Conservation (phyloP, 1,140 invertebrate species). For the Heterodera schachtii region DNA sequence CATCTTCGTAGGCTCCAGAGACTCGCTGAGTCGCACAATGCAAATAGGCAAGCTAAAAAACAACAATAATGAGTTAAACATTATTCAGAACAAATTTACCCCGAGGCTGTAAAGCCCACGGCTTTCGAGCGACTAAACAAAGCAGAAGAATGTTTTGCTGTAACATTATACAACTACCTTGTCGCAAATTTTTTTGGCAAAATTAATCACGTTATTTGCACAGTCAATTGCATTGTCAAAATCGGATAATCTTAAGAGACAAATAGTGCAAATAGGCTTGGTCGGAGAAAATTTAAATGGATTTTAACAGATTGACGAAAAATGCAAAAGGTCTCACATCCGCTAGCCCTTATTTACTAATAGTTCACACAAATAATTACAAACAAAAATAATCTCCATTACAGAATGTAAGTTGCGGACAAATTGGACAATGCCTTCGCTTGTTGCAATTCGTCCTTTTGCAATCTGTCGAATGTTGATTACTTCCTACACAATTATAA, state of each 20-base stretch:
- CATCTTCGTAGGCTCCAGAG: background rate
- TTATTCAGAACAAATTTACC: background rate
- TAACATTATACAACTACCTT: background rate
- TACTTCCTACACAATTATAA: background rate
- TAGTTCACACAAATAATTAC: too few species aligned
- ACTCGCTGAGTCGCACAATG: background rate
- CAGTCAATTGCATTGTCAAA: slow-evolving; percentile 18
- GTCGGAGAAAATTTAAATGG: too few species aligned
- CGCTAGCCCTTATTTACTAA: too few species aligned
- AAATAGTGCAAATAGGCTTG: too few species aligned
- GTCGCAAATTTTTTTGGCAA: slow-evolving; percentile 15
- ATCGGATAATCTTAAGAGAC: background rate
- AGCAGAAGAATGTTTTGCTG: background rate
- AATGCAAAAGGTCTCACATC: too few species aligned
- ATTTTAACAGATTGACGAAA: too few species aligned
- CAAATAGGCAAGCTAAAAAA: slow-evolving; percentile 13
- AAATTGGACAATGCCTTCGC: slow-evolving; percentile 24
- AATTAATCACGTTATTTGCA: slow-evolving; percentile 17
- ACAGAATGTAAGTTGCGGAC: slow-evolving; percentile 18
- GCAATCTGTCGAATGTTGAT: background rate
- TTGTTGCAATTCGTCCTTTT: slow-evolving; percentile 7
- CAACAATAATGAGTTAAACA: background rate
- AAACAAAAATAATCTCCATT: background rate
- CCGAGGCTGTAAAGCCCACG: slow-evolving; percentile 19
- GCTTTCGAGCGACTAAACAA: slow-evolving; percentile 14